Evolutionary conservation across 2,888 invertebrate genomes (phyloP), one percentile per base, ranked within the genome.

Genomic region (Dendrolimus houi): DNA sequence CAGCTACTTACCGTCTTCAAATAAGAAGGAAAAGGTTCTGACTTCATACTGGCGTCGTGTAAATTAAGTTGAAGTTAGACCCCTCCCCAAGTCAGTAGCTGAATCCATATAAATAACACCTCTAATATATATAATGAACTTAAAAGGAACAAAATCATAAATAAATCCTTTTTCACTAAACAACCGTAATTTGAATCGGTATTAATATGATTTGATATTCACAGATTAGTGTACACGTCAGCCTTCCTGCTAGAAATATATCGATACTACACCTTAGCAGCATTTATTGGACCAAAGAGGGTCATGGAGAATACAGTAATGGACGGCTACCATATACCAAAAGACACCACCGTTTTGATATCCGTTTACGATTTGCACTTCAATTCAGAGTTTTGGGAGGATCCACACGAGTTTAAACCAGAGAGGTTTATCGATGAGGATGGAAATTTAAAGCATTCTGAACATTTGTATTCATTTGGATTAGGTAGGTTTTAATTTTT

Each of bases 401-500:
- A 92, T 60, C 93, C 94, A 0, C 70, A 89, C n/a, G 77, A 81
- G 60, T 94, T 94, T 71, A 83, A 85, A 41, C 94, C 94, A 0
- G 92, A 93, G 70, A 87, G 94, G 76, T 94, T 94, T 81, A 83
- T 94, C 55, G 87, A 92, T 64, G 82, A 87, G 10, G 70, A 80
- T 17, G 93, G 93, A 17, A 79, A 77, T 65, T 77, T 92, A 58
- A 85, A 85, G 63, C 88, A 86, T 63, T 87, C 91, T 56, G 93
- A 92, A 63, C 83, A 92, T 64, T 89, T 92, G 68, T 91, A 93
- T 59, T 92, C 93, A 9, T 95, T 95, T 70, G 95, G 95, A 61
- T 81, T 92, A 72, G 95, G 95, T 94, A 78, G 74, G 79, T 75
- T 56, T 29, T 3, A 6, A 29, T 29, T 3, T 29, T 29, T 29